Evolutionary conservation across 1,140 invertebrate genomes (phyloP), one percentile per base, ranked within the genome.

Genomic region (Aphis gossypii): DNA sequence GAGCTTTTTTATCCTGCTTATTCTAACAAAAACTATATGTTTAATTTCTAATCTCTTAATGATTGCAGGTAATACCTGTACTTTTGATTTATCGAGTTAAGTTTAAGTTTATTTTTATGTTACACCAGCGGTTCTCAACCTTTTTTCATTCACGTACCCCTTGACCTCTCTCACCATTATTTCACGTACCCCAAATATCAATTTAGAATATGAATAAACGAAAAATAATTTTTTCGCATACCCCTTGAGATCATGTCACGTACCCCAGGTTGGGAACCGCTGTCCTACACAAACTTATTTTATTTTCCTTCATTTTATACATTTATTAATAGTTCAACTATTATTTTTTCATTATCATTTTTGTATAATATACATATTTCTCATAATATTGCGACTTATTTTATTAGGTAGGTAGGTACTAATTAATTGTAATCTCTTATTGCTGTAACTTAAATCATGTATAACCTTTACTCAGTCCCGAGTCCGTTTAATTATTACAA

Each of bases 341-440:
- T 82, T 82, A 82, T 82, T 82, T 82, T 76, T n/a, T 76, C 68
- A 76, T 76, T 35, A n/a, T 76, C 14, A n/a, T n/a, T 76, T 82
- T 82, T 82, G 68, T 51, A 51, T 35, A 35, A 51, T 35, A 35
- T 35, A 35, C 35, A 35, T 9, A 51, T 51, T 51, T 51, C 18
- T 51, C 48, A 18, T 51, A 14, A 14, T 51, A 14, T 82, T 11
- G 2, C n/a, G 8, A 76, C 68, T 25, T 76, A 82, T 82, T 82
- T 82, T 82, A 82, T 82, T 82, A 35, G 35, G 35, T 35, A 35
- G 35, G 35, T 35, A 35, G 35, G 35, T 35, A 35, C 35, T 35
- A 35, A 35, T 82, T 9, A 35, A 35, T 82, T 82, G n/a, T 82
- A 14, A 82, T 82, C n/a, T 82, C 9, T 14, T 82, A 82, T n/a